A percentile compares a stretch with the other conserved stretches of the same genome.
These are phyloP conservation scores for Melanotaenia nigrans DNA, from an alignment of 2,797 vertebrate species.

Conservation along the genomic window DNA sequence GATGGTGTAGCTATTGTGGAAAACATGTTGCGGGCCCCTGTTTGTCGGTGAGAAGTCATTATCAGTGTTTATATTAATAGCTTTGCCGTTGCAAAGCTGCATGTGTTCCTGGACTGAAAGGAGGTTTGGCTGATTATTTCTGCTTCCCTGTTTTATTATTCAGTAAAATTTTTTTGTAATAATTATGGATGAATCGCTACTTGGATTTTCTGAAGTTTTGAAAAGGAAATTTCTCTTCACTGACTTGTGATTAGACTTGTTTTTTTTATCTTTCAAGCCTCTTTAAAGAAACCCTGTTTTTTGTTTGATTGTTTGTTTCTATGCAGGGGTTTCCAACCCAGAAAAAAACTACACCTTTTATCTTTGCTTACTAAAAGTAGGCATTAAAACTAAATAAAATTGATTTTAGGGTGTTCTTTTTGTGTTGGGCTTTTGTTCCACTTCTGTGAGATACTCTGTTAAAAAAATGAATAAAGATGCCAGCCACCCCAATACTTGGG, in stretches of 20 bases:
- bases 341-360: background rate
- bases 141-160: slow-evolving; percentile 27
- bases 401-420: slow-evolving; percentile 3
- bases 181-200: slow-evolving; percentile 26
- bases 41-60: slow-evolving; percentile 74
- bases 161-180: background rate
- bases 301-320: background rate
- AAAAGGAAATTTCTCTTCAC: slow-evolving; percentile 13
- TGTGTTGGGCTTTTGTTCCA: slow-evolving; percentile 13
- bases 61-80: slow-evolving; percentile 79
- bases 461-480: slow-evolving; percentile 22
- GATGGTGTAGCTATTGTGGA: slow-evolving; percentile 77
- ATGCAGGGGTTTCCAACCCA: background rate
- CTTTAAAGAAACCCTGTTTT: slow-evolving; percentile 1
- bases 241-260: background rate
- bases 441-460: slow-evolving; percentile 36
- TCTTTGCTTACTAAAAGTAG: too few species aligned
- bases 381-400: background rate
- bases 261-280: background rate
- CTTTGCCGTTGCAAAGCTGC: slow-evolving; percentile 53
- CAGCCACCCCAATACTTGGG: slow-evolving; percentile 3
- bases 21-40: slow-evolving; percentile 70
- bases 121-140: slow-evolving; percentile 33
- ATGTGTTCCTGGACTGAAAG: slow-evolving; percentile 51
- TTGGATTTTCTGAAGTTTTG: slow-evolving; percentile 29